Base-by-base conservation (phyloP, 2,888 invertebrate genomes). In the Tetrapedia diversipes region DNA sequence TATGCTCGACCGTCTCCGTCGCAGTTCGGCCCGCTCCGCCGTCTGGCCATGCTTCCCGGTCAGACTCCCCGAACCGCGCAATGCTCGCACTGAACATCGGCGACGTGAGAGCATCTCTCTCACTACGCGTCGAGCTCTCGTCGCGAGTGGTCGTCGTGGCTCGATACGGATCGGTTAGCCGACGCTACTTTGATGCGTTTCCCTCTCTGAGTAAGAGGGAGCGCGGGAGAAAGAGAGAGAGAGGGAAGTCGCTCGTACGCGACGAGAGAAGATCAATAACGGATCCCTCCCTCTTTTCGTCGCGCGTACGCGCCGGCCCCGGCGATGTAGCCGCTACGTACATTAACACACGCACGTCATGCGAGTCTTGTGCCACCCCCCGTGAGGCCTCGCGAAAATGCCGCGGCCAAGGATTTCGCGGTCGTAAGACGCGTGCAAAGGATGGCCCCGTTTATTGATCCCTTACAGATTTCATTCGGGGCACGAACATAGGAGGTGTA, bases 221-320 rank as follows among this genome's bases (percentile, higher is more conserved):
- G n/a, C n/a, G n/a, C n/a, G n/a, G n/a, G n/a, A n/a, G n/a, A 70
- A 49, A 39, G 54, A 65, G 67, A 74, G 76, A 78, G 72, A 63
- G 75, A 69, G 74, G 77, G 77, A 72, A 64, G 56, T 43, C 24
- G 56, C 34, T 47, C 57, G 75, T 74, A 76, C 64, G 54, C 67
- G 70, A 80, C 59, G 75, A 80, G 75, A 81, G 80, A 82, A 81
- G 88, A 88, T 88, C 88, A 88, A 88, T 88, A 88, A 88, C 88
- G 84, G 86, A 86, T 86, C 87, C 80, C 83, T 80, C 74, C 83
- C 85, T 69, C 78, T 64, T 63, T 54, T 43, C 69, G 69, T 61
- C 56, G 66, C 64, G 57, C 67, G 66, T 72, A 68, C 77, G 56
- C 80, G 41, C 45, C 57, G 47, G 41, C 43, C 37, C 16, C 53